phyloP scores from a whole-genome alignment of 2,888 invertebrate genomes.

The Globia sparganii region DNA sequence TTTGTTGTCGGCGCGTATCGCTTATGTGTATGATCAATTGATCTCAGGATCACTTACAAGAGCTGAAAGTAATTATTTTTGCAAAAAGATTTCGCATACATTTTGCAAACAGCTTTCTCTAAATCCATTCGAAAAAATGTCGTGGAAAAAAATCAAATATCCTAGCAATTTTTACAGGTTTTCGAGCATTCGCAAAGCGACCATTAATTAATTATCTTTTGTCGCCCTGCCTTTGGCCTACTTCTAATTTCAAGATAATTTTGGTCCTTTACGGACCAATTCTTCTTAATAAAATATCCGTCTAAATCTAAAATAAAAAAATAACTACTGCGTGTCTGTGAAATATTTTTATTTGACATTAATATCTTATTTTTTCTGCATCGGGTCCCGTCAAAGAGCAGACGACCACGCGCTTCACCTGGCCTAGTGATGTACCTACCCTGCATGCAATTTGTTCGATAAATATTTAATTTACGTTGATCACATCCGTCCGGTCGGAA shows the following conservation, averaged over 20 bases:
- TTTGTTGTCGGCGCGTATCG: too few species aligned
- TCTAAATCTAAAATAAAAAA: slow-evolving; percentile 1
- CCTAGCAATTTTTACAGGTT: background rate
- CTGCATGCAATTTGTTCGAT: slow-evolving; percentile 65
- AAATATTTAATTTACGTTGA: slow-evolving; percentile 51
- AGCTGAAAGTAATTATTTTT: background rate
- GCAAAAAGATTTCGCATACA: too few species aligned
- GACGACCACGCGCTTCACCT: slow-evolving; percentile 85
- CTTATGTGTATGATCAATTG: too few species aligned
- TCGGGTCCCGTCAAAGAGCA: slow-evolving; percentile 72
- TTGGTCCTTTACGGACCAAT: background rate
- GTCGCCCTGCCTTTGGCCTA: background rate
- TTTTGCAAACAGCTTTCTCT: background rate
- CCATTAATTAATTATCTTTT: background rate
- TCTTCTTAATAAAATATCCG: background rate
- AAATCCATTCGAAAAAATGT: background rate
- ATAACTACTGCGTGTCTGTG: background rate
- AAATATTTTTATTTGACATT: slow-evolving; percentile 55
- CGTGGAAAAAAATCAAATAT: background rate
- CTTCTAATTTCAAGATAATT: slow-evolving; percentile 14
- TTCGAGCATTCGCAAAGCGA: background rate
- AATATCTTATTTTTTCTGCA: slow-evolving; percentile 63
- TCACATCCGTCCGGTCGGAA: slow-evolving; percentile 21
- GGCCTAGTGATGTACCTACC: slow-evolving; percentile 77
- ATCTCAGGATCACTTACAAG: background rate